Base-by-base conservation (phyloP, 2,113 vertebrate species). In the Sporophila hypoxantha region DNA sequence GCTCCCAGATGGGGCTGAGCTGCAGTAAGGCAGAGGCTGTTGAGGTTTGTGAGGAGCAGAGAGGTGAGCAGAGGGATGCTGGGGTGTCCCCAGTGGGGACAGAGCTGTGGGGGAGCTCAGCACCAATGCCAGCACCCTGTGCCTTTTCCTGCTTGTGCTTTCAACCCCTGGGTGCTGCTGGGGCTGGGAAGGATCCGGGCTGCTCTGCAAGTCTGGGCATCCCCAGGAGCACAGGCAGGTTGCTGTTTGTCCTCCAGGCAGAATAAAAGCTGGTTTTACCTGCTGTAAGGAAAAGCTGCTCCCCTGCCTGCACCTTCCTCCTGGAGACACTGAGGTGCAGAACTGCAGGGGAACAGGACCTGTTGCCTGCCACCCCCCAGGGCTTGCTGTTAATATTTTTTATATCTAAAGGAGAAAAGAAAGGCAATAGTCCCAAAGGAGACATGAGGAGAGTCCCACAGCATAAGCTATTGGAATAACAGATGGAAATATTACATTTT, bases 401-500 rank as follows among this genome's bases (percentile, higher is more conserved):
- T 92, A 70, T 57, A 53, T 94, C 53, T 92, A 92, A 93, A 94
- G 81, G 78, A 94, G 95, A 74, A 89, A 94, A 94, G 89, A 93
- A 93, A 95, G 93, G 65, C 91, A 96, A 93, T 78, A 76, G 88
- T 76, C 92, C 49, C n/a, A n/a, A n/a, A n/a, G n/a, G n/a, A n/a
- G n/a, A n/a, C n/a, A 37, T 56, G 82, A 95, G 95, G 92, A 92
- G 89, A 96, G 85, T 95, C 95, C 93, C 94, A 90, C 64, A 74
- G 91, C 93, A 89, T 80, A 94, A 86, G 92, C 89, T 94, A 93
- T 95, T 95, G 95, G 92, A 97, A 96, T 96, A 97, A 96, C 96
- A 97, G 95, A 96, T 96, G 97, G 96, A 96, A 96, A 97, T 96
- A 96, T 94, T 92, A 87, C 86, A 93, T 96, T 96, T 96, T n/a